Evolutionary conservation across 2,797 vertebrate species (phyloP).

Genomic region (Myotis vivesi): DNA sequence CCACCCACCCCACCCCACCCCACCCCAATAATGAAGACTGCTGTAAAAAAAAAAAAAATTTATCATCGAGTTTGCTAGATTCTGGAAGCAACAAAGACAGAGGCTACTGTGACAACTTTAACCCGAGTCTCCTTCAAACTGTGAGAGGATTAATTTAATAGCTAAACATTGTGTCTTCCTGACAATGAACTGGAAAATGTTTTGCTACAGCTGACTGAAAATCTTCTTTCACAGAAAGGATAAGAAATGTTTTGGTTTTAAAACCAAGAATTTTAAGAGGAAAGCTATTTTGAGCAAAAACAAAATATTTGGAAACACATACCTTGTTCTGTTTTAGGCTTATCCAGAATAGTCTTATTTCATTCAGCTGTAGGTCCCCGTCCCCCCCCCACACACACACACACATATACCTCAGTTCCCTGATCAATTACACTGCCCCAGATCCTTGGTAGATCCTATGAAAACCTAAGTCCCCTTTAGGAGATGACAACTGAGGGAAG

Average conservation of each 20-base stretch:
- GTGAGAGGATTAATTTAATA: background rate
- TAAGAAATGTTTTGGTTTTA: conserved; percentile 2
- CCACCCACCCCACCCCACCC: no score
- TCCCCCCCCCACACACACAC: no score
- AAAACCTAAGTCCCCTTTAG: background rate
- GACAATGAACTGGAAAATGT: background rate
- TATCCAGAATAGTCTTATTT: background rate
- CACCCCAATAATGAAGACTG: background rate
- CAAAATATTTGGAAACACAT: background rate
- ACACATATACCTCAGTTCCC: background rate
- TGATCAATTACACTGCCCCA: background rate
- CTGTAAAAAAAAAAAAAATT: background rate
- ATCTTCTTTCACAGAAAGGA: background rate
- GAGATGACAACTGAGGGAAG: background rate
- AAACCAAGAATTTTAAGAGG: conserved; percentile 22
- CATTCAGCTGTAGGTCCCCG: background rate
- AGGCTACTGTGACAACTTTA: background rate
- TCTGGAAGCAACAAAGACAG: background rate
- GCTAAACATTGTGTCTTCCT: background rate
- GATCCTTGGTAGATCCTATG: background rate
- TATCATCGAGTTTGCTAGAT: background rate
- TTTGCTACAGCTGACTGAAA: background rate
- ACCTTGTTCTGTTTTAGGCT: background rate
- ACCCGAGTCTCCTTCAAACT: background rate
- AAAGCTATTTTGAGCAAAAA: background rate